Evolutionary conservation across 1,140 invertebrate genomes (phyloP).

Genomic region (Agrilus planipennis): DNA sequence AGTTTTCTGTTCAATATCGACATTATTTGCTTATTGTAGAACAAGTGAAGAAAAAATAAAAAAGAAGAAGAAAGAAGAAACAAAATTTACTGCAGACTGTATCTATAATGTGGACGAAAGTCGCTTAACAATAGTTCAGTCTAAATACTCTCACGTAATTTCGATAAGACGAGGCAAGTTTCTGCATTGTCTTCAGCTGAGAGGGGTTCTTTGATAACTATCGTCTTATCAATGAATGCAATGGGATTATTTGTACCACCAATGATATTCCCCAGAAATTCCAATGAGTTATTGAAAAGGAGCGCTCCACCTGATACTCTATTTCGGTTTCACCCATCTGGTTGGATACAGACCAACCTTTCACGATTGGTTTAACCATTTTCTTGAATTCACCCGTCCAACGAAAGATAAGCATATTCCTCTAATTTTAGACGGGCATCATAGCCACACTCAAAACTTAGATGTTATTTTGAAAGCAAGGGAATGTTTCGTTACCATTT

Average conservation of each 20-base stretch:
- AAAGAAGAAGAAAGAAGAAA: not conserved
- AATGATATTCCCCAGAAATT: too few relatives aligned
- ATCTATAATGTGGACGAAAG: constrained; percentile 1
- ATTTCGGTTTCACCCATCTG: constrained; percentile 1
- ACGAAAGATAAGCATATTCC: not conserved
- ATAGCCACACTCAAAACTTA: not conserved
- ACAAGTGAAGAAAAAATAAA: too few relatives aligned
- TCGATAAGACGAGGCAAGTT: not conserved
- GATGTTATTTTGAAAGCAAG: constrained; percentile 1
- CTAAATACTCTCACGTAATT: not conserved
- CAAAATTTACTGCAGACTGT: not conserved
- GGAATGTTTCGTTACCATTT: not conserved
- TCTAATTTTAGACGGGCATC: not conserved
- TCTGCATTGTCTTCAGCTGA: not conserved
- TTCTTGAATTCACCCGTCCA: not conserved
- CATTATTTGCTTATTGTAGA: too few relatives aligned
- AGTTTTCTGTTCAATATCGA: too few relatives aligned
- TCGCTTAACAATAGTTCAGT: not conserved
- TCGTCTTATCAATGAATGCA: too few relatives aligned
- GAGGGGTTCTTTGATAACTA: not conserved
- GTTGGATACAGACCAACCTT: not conserved
- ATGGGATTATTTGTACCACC: too few relatives aligned
- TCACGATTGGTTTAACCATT: not conserved
- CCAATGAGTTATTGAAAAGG: not conserved
- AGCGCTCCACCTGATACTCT: not conserved